Evolutionary conservation across 2,113 vertebrate genomes (phyloP).

Genomic region (Neolamprologus hecqui): DNA sequence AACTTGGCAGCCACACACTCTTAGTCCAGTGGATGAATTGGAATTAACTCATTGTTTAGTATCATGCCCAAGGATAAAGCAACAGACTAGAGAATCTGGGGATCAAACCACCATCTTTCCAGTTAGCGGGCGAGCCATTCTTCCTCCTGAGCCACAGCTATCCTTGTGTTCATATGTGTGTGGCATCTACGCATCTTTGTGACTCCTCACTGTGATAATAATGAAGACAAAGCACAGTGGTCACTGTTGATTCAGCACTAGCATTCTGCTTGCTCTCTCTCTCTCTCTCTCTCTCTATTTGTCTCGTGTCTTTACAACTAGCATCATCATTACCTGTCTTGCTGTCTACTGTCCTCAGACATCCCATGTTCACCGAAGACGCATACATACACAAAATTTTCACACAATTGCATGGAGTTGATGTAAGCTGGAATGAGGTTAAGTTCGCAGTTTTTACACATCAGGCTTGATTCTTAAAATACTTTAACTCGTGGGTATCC

Average conservation of each 20-base stretch:
- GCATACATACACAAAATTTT: background rate
- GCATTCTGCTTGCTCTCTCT: background rate
- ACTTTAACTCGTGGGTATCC: background rate
- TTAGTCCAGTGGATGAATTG: background rate
- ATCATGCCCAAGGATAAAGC: background rate
- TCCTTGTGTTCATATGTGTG: slow-evolving; percentile 22
- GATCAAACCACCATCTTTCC: background rate
- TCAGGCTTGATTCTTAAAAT: background rate
- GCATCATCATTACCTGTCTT: slow-evolving; percentile 23
- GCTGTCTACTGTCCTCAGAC: background rate
- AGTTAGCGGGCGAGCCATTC: background rate
- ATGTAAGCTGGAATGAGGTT: background rate
- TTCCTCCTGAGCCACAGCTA: background rate
- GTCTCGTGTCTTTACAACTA: background rate
- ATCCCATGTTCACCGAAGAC: background rate
- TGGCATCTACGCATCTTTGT: slow-evolving; percentile 58
- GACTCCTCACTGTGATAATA: slow-evolving; percentile 83
- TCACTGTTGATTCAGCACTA: slow-evolving; percentile 88
- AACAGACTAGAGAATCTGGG: background rate
- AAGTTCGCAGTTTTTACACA: background rate
- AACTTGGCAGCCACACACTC: background rate
- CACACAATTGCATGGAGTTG: background rate
- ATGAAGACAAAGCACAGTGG: slow-evolving; percentile 88
- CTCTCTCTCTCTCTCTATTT: background rate
- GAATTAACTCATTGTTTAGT: background rate